Evolutionary conservation across 2,888 invertebrate genomes (phyloP), one percentile per base, ranked within the genome.

Genomic region (Drosophila maculinotata): DNA sequence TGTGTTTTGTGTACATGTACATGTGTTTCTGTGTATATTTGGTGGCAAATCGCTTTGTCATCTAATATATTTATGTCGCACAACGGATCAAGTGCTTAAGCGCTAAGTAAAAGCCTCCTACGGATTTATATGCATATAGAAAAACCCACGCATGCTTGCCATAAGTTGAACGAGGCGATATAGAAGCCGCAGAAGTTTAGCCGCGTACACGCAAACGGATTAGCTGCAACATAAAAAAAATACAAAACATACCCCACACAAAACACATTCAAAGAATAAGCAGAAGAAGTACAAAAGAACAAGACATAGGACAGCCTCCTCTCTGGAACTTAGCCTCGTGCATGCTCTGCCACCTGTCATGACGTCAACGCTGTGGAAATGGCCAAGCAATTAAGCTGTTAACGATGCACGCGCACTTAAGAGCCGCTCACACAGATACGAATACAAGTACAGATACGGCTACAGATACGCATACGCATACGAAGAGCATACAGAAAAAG

Each of bases 351-450:
- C 64, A 62, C 63, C 64, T 73, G 53, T 54, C 68, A 56, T 84
- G 78, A 73, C 87, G 66, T 78, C 79, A 80, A 66, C 66, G 63
- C 65, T 53, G 66, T 64, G 68, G 56, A 78, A 81, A 84, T 67
- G 84, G 81, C 66, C 68, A 69, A 84, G 76, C 79, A 86, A 81
- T 82, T 82, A 82, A 82, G 84, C 84, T 71, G 84, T 87, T 86
- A 86, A 86, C 84, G 82, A 84, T 86, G 79, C 74, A 63, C 70
- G 79, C 68, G 70, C 65, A 71, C 71, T 81, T 78, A 76, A 77
- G 65, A 70, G 56, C 45, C 35, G 60, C 57, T 39, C 51, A 57
- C 44, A 51, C 71, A 72, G 33, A 69, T 30, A 56, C 26, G 62
- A 15, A 54, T 26, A 39, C 42, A 56, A 8, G 10, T 33, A 39